A percentile compares a stretch with the other conserved stretches of the same genome.
Evolutionary conservation across 2,797 vertebrate species (phyloP).

Genomic region (Saxicola maurus): DNA sequence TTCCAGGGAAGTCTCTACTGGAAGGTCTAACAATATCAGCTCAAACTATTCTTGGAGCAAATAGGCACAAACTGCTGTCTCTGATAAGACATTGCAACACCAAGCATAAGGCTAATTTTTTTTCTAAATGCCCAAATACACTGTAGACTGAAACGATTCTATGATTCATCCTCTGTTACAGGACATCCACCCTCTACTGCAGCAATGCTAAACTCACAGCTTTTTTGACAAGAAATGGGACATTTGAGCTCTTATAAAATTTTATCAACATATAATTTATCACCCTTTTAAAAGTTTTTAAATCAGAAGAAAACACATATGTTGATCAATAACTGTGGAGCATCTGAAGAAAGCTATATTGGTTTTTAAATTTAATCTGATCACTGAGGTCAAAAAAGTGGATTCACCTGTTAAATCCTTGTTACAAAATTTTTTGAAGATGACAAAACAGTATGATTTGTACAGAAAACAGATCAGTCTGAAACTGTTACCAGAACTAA

Average conservation of each 20-base stretch:
- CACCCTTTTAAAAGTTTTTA: neutral
- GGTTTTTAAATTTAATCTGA: neutral
- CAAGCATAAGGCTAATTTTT: neutral
- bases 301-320: neutral
- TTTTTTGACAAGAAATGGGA: neutral
- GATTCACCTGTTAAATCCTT: neutral
- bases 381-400: neutral
- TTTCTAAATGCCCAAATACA: neutral
- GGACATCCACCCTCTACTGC: neutral
- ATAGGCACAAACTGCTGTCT: neutral
- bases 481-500: neutral
- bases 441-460: neutral
- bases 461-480: neutral
- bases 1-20: neutral
- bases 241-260: neutral
- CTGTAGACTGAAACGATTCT: neutral
- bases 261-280: neutral
- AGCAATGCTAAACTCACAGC: neutral
- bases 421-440: neutral
- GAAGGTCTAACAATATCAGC: neutral
- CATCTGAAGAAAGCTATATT: neutral
- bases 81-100: neutral
- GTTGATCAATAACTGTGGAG: neutral
- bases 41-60: neutral
- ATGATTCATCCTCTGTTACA: neutral